Evolutionary conservation across 2,113 vertebrate species (phyloP), one percentile per base, ranked within the genome.

Genomic region (Columba livia): DNA sequence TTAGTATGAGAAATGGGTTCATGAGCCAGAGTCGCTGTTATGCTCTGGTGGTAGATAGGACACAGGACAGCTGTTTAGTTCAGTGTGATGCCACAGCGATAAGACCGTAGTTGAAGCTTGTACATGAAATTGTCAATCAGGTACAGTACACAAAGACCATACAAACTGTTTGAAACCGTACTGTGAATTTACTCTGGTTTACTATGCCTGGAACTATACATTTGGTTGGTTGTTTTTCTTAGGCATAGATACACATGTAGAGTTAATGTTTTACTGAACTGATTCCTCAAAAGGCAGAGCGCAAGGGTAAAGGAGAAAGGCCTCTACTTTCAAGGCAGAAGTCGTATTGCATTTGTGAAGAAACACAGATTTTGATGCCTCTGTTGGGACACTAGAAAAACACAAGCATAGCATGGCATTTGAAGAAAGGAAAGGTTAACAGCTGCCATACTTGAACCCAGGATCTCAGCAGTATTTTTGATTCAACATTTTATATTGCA

Each of bases 11-110:
- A 71, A 92, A 24, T 2, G 23, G 5, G 11, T 71, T 85, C 5
- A 10, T 15, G 9, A 89, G 26, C 32, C n/a, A 44, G 0, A 38
- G 20, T 75, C 24, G 38, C 38, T 48, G 8, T 17, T 62, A 13
- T 18, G 1, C 13, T 82, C 14, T 38, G n/a, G n/a, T 75, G 24
- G 14, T 53, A 28, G n/a, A 67, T 69, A 19, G 47, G 61, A 31
- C 15, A 11, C 6, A 31, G 53, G 54, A 58, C 12, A 36, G 23
- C 9, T 53, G 32, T 18, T 78, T 31, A 29, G 61, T 24, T 67
- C 11, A 5, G 15, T 67, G 5, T 69, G 58, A 38, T 0, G 0
- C 10, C 25, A 15, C 12, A 3, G 0, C 4, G 29, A 57, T 0
- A 0, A 47, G 73, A 61, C 18, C 1, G 0, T 13, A 17, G 12